A percentile compares a stretch with the other conserved stretches of the same genome.
These are phyloP conservation scores for Lordiphosa collinella DNA, from an alignment of 1,140 invertebrate genomes.

Conservation along the genomic window DNA sequence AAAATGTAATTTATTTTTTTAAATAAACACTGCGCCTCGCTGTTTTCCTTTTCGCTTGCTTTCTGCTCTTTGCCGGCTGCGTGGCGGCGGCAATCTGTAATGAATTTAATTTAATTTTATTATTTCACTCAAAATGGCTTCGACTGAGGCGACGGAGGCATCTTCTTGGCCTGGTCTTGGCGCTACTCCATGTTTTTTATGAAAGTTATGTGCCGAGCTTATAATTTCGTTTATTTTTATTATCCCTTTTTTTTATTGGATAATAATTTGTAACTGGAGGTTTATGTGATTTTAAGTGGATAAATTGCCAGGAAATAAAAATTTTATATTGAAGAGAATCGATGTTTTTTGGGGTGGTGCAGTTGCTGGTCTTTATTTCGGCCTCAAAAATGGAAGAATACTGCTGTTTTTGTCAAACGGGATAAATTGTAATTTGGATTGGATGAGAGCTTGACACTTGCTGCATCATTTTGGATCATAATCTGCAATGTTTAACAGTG, in stretches of 20 bases:
- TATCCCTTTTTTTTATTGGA: conserved; percentile 27
- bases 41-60: conserved; percentile 4
- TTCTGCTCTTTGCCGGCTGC: conserved; percentile 26
- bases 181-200: conserved; percentile 14
- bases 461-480: too few species aligned
- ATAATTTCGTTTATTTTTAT: conserved; percentile 60
- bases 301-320: background rate
- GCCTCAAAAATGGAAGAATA: too few species aligned
- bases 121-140: conserved; percentile 68
- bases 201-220: conserved; percentile 49
- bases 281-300: conserved; percentile 45
- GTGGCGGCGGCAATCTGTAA: conserved; percentile 60
- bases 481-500: too few species aligned
- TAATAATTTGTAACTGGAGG: conserved; percentile 35
- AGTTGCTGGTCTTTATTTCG: too few species aligned
- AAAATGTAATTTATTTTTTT: conserved; percentile 76
- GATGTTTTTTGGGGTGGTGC: background rate
- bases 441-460: too few species aligned
- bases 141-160: conserved; percentile 15
- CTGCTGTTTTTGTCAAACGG: too few species aligned
- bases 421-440: too few species aligned
- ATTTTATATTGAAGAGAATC: too few species aligned
- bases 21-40: conserved; percentile 62
- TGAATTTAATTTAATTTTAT: conserved; percentile 75
- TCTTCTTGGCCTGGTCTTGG: conserved; percentile 5